Conservation (phyloP, 2,888 invertebrate genomes). For the Tubiluchus corallicola region DNA sequence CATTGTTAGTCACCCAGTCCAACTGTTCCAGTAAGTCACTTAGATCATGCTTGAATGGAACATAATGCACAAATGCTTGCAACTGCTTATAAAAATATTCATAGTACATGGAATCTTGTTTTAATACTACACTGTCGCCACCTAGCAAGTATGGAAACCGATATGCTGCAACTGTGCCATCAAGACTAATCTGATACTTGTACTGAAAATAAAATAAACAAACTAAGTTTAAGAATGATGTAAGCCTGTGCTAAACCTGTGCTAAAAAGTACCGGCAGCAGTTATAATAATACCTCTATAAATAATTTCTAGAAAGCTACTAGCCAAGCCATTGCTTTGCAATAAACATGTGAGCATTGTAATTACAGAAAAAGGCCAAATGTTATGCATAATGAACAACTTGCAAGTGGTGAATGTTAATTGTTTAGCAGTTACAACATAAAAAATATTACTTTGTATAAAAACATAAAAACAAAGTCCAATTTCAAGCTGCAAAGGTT, state of each 20-base stretch:
- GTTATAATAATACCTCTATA: too few relatives aligned
- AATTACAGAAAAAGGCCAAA: constrained; percentile 4
- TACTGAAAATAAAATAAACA: constrained; percentile 46
- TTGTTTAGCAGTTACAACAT: background rate
- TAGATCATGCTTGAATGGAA: constrained; percentile 59
- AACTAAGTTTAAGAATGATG: constrained; percentile 12
- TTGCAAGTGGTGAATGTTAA: background rate
- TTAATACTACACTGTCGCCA: constrained; percentile 69
- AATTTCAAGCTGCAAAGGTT: too few relatives aligned
- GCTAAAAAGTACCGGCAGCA: too few relatives aligned
- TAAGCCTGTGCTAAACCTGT: too few relatives aligned
- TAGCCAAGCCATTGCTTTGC: too few relatives aligned
- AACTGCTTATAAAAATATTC: constrained; percentile 77
- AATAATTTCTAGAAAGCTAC: too few relatives aligned
- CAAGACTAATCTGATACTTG: constrained; percentile 81
- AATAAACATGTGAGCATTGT: too few relatives aligned
- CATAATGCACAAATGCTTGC: constrained; percentile 54
- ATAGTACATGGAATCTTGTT: constrained; percentile 81
- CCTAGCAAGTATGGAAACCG: constrained; percentile 73
- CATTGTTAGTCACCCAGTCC: constrained; percentile 32
- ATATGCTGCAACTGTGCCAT: constrained; percentile 92
- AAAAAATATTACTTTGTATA: too few relatives aligned
- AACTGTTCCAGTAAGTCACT: constrained; percentile 52
- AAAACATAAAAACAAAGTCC: too few relatives aligned
- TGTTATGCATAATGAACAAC: background rate